phyloP scores from a whole-genome alignment of 2,888 invertebrate genomes.

The Mythimna loreyi region DNA sequence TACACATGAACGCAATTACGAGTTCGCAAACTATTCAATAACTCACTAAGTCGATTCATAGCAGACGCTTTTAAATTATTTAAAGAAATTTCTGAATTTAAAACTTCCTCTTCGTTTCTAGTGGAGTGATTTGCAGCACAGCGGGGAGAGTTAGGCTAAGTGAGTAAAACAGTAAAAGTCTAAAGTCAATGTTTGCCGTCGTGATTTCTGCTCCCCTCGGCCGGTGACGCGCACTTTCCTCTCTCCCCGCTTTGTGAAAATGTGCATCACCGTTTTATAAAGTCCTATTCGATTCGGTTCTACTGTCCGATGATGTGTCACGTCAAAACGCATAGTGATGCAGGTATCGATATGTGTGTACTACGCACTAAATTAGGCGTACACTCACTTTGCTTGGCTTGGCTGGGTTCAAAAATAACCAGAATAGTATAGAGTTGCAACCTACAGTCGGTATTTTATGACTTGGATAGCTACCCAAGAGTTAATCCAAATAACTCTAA shows the following conservation, averaged over 20 bases:
- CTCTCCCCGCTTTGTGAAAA: conserved; percentile 67
- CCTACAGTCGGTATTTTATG: too few species aligned
- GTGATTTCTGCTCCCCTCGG: conserved; percentile 86
- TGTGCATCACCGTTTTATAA: conserved; percentile 70
- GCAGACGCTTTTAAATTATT: conserved; percentile 78
- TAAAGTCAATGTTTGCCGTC: conserved; percentile 90
- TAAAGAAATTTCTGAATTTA: conserved; percentile 78
- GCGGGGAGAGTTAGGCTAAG: conserved; percentile 84
- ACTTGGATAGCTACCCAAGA: too few species aligned
- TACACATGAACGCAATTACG: conserved; percentile 71
- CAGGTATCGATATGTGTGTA: too few species aligned
- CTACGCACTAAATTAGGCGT: too few species aligned
- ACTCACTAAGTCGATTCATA: conserved; percentile 75
- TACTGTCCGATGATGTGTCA: conserved; percentile 48
- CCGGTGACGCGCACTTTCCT: conserved; percentile 78
- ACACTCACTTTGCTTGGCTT: too few species aligned
- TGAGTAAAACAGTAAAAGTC: conserved; percentile 89
- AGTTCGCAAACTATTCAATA: conserved; percentile 73
- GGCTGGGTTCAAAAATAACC: too few species aligned
- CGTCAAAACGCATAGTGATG: conserved; percentile 56
- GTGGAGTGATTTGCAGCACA: conserved; percentile 86
- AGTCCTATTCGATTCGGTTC: conserved; percentile 47
- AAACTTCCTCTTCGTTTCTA: conserved; percentile 80
- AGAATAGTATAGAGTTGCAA: too few species aligned
- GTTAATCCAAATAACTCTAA: too few species aligned